Evolutionary conservation across 2,888 invertebrate genomes (phyloP).

Genomic region (Galeopsomyia nigrocyanea): DNA sequence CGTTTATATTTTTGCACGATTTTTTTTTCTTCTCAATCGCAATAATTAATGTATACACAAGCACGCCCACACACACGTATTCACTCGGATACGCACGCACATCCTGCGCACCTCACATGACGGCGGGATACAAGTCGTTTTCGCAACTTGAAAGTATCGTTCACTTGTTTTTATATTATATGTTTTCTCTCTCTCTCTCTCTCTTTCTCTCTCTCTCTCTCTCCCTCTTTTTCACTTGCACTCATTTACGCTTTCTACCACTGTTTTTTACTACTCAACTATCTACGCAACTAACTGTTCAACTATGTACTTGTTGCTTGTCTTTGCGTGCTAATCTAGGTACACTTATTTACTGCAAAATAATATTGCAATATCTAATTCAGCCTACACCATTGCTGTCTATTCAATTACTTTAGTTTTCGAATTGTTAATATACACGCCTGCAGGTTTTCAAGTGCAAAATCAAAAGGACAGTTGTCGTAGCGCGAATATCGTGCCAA

Average conservation of each 20-base stretch:
- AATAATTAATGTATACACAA: slow-evolving; percentile 45
- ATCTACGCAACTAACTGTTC: slow-evolving; percentile 39
- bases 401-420: slow-evolving; percentile 35
- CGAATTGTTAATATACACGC: slow-evolving; percentile 32
- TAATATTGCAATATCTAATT: slow-evolving; percentile 46
- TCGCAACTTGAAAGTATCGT: slow-evolving; percentile 41
- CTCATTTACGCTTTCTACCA: too few species aligned
- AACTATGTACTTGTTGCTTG: slow-evolving; percentile 37
- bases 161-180: slow-evolving; percentile 31
- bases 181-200: slow-evolving; percentile 2
- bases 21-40: slow-evolving; percentile 41
- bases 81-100: slow-evolving; percentile 39
- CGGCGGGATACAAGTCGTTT: slow-evolving; percentile 37
- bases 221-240: slow-evolving; percentile 15
- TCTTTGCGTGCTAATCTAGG: slow-evolving; percentile 40
- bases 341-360: slow-evolving; percentile 47
- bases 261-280: slow-evolving; percentile 35
- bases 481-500: slow-evolving; percentile 38
- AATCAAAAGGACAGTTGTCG: slow-evolving; percentile 30
- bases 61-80: slow-evolving; percentile 44
- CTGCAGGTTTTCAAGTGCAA: slow-evolving; percentile 28
- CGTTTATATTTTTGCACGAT: slow-evolving; percentile 39
- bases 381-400: slow-evolving; percentile 38
- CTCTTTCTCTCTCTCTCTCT: slow-evolving; percentile 18
- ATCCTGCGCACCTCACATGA: slow-evolving; percentile 37